phyloP scores from a whole-genome alignment of 1,140 invertebrate species.

The Pseudachorutes palmiensis region DNA sequence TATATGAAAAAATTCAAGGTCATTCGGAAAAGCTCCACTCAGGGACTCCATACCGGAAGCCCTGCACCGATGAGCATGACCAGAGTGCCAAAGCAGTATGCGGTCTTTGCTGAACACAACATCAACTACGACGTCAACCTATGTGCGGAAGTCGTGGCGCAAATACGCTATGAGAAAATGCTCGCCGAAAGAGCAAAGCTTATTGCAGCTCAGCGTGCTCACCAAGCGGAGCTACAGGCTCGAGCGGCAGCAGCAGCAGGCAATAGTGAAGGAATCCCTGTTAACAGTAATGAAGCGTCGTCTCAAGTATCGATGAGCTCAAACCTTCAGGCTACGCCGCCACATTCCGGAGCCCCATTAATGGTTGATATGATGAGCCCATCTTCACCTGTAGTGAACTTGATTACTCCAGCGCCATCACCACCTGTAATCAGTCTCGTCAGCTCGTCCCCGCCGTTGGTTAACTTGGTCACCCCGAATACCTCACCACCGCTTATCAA shows the following conservation, averaged over 20 bases:
- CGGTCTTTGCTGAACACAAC: slow-evolving; percentile 68
- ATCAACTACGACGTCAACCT: slow-evolving; percentile 79
- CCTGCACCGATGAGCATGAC: slow-evolving; percentile 24
- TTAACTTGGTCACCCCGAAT: no score
- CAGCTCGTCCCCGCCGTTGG: no score
- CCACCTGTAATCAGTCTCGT: no score
- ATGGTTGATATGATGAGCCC: no score
- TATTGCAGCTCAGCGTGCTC: slow-evolving; percentile 39
- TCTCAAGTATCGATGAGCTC: no score
- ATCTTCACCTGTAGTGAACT: no score
- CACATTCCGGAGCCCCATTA: no score
- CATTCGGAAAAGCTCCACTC: slow-evolving; percentile 55
- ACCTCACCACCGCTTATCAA: no score
- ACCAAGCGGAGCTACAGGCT: slow-evolving; percentile 41
- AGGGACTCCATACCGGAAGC: slow-evolving; percentile 39
- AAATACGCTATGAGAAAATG: slow-evolving; percentile 70
- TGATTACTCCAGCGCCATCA: no score
- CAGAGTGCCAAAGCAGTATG: slow-evolving; percentile 74
- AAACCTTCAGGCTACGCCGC: no score
- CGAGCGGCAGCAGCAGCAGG: slow-evolving; percentile 41
- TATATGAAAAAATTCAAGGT: slow-evolving; percentile 68
- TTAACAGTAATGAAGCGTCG: not conserved
- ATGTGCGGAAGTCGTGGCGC: slow-evolving; percentile 76
- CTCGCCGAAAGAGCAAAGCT: slow-evolving; percentile 65
- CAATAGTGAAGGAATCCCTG: slow-evolving; percentile 37